Evolutionary conservation across 2,888 invertebrate species (phyloP).

Genomic region (Auanema freiburgensis): DNA sequence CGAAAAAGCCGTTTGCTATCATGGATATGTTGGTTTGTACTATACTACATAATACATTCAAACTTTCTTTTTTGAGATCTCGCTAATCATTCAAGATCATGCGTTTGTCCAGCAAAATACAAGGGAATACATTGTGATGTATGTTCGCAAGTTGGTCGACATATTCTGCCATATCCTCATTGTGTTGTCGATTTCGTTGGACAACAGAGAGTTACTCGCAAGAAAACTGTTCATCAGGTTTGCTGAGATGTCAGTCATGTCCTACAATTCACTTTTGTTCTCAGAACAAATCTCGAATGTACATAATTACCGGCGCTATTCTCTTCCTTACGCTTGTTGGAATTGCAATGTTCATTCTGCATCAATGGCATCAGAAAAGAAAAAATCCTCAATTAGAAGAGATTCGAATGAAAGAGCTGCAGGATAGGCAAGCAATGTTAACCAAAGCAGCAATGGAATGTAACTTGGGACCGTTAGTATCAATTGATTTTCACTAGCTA

Average conservation of each 20-base stretch:
- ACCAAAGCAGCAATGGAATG: slow-evolving; percentile 8
- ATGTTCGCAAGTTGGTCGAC: slow-evolving; percentile 34
- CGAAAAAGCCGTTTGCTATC: slow-evolving; percentile 53
- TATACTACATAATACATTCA: background rate
- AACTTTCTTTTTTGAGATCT: slow-evolving; percentile 25
- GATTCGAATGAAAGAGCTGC: slow-evolving; percentile 3
- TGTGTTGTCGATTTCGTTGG: slow-evolving; percentile 24
- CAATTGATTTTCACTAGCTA: background rate
- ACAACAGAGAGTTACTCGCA: slow-evolving; percentile 14
- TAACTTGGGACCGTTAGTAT: slow-evolving; percentile 10
- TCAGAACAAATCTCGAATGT: slow-evolving; percentile 22
- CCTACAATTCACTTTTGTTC: background rate
- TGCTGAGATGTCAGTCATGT: background rate
- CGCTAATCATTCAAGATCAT: slow-evolving; percentile 40
- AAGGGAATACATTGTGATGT: slow-evolving; percentile 52
- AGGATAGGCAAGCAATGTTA: slow-evolving; percentile 17
- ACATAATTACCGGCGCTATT: slow-evolving; percentile 18
- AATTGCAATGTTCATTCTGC: slow-evolving; percentile 9
- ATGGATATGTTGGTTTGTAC: slow-evolving; percentile 48
- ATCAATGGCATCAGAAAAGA: slow-evolving; percentile 13
- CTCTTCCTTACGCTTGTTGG: slow-evolving; percentile 12
- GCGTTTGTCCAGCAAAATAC: slow-evolving; percentile 52
- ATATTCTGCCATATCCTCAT: slow-evolving; percentile 29
- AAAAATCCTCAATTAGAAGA: slow-evolving; percentile 15
- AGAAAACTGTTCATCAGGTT: slow-evolving; percentile 19